Evolutionary conservation across 1,140 invertebrate species (phyloP).

Genomic region (Zaprionus camerounensis): DNA sequence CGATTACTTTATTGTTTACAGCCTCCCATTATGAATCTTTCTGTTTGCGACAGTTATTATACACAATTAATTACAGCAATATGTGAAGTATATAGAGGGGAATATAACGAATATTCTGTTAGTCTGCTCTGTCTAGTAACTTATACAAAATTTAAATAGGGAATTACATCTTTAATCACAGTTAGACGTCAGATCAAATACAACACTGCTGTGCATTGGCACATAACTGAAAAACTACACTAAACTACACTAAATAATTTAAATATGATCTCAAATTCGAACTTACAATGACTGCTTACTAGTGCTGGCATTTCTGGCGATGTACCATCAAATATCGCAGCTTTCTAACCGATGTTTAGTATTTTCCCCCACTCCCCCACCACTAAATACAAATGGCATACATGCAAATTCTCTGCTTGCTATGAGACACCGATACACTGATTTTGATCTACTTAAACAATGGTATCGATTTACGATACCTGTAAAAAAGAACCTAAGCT

Average conservation of each 20-base stretch:
- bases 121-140: neutral
- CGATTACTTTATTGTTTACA: conserved; percentile 7
- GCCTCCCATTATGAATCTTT: neutral
- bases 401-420: neutral
- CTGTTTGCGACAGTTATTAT: conserved; percentile 6
- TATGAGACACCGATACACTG: neutral
- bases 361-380: no score
- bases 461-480: neutral
- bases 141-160: neutral
- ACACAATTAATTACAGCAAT: neutral
- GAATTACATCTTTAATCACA: neutral
- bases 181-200: neutral
- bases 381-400: neutral
- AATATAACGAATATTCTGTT: neutral
- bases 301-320: no score
- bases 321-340: no score
- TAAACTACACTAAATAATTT: neutral
- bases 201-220: no score
- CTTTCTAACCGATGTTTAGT: no score
- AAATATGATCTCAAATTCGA: neutral
- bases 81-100: neutral
- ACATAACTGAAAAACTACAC: no score
- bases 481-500: neutral
- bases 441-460: neutral
- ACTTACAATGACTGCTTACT: no score